These are phyloP conservation scores for Ruditapes philippinarum DNA, from an alignment of 1,140 invertebrate genomes.

Conservation along the genomic window DNA sequence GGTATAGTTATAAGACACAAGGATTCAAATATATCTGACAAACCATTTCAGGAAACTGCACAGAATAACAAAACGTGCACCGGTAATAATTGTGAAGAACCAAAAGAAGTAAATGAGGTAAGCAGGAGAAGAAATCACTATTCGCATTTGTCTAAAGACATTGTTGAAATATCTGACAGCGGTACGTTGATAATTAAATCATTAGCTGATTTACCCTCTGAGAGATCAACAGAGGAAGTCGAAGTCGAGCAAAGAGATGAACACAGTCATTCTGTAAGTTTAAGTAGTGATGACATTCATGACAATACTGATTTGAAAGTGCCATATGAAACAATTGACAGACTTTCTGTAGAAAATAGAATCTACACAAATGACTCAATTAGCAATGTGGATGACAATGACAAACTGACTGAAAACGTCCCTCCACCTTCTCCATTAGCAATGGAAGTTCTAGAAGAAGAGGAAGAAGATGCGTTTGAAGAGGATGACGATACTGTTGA, in stretches of 20 bases:
- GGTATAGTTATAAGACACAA: conserved; percentile 38
- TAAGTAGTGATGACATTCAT: neutral
- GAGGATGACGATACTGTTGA: conserved; percentile 6
- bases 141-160: neutral
- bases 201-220: conserved; percentile 25
- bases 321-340: conserved; percentile 17
- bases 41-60: neutral
- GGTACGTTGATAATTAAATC: conserved; percentile 56
- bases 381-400: neutral
- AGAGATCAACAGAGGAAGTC: neutral
- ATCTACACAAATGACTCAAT: conserved; percentile 8
- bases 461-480: conserved; percentile 45
- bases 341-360: neutral
- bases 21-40: no score
- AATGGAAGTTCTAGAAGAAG: conserved; percentile 21
- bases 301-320: conserved; percentile 15
- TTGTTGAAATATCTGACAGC: conserved; percentile 48
- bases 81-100: neutral
- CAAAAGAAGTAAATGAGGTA: neutral
- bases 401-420: conserved; percentile 30
- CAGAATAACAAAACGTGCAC: neutral
- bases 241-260: neutral
- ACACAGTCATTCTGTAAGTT: neutral
- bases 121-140: neutral
- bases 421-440: conserved; percentile 51